A percentile compares a stretch with the other conserved stretches of the same genome.
phyloP scores from a whole-genome alignment of 2,797 vertebrate genomes.

The Lerista edwardsae region DNA sequence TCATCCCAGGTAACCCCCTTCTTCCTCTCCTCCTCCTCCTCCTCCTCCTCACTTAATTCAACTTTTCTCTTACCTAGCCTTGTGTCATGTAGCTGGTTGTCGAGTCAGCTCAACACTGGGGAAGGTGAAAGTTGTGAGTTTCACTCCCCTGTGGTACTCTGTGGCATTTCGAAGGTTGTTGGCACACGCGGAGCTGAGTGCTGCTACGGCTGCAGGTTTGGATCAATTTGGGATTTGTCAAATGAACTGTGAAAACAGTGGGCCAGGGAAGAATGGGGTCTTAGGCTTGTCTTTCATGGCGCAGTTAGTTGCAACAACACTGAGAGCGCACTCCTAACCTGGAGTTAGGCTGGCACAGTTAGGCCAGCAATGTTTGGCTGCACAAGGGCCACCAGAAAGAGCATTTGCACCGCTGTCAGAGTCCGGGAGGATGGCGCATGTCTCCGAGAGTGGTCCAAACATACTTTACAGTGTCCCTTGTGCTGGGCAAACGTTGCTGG shows the following conservation, averaged over 20 bases:
- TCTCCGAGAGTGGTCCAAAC: no score
- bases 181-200: not conserved
- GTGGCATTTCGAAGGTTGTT: not conserved
- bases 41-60: not conserved
- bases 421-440: no score
- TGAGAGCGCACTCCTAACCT: no score
- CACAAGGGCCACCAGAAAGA: no score
- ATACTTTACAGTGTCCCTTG: no score
- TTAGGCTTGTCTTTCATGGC: not conserved
- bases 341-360: no score
- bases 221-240: not conserved
- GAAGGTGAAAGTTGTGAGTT: not conserved
- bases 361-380: no score
- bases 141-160: not conserved
- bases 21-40: no score
- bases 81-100: not conserved
- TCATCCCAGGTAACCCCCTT: not conserved
- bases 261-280: not conserved
- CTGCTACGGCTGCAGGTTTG: not conserved
- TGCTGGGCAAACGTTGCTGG: no score
- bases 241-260: not conserved
- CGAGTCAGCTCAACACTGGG: not conserved
- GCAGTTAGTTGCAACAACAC: not conserved
- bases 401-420: no score
- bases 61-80: not conserved